Conservation (phyloP, 2,797 vertebrate species). For the Coracias cyanogaster region DNA sequence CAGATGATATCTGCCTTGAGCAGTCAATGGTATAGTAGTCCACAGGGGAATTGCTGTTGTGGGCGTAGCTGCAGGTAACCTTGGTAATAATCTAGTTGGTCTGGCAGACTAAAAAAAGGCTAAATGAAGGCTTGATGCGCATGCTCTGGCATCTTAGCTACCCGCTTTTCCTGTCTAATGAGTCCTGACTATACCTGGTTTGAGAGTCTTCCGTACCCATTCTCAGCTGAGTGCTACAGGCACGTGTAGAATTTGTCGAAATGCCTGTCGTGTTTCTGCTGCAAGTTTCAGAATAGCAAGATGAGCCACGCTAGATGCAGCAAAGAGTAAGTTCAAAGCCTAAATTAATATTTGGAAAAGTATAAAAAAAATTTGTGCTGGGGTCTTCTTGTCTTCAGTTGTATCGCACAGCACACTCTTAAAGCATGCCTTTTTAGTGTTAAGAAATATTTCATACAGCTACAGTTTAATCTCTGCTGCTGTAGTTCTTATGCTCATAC, state of each 20-base stretch:
- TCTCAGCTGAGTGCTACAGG: neutral
- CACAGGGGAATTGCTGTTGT: neutral
- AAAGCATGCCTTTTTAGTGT: neutral
- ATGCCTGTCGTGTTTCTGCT: neutral
- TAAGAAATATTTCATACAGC: slow-evolving; percentile 3
- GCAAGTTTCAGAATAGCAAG: neutral
- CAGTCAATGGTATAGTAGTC: neutral
- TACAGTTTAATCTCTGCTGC: neutral
- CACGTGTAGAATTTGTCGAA: neutral
- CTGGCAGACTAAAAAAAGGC: neutral
- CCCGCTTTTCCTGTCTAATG: neutral
- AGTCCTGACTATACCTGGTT: neutral
- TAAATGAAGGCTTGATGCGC: neutral
- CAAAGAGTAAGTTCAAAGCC: neutral
- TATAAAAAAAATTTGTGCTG: neutral
- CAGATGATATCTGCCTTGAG: slow-evolving; percentile 52
- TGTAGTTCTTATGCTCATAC: neutral
- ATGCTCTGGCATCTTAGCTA: neutral
- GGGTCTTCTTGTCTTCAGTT: neutral
- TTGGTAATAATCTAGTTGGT: slow-evolving; percentile 8
- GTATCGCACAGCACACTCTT: neutral
- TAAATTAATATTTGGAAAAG: slow-evolving; percentile 10
- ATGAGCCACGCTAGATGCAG: neutral
- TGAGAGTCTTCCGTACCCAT: neutral
- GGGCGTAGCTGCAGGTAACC: neutral